Evolutionary conservation across 2,888 invertebrate genomes (phyloP).

Genomic region (Anthrax anthrax): DNA sequence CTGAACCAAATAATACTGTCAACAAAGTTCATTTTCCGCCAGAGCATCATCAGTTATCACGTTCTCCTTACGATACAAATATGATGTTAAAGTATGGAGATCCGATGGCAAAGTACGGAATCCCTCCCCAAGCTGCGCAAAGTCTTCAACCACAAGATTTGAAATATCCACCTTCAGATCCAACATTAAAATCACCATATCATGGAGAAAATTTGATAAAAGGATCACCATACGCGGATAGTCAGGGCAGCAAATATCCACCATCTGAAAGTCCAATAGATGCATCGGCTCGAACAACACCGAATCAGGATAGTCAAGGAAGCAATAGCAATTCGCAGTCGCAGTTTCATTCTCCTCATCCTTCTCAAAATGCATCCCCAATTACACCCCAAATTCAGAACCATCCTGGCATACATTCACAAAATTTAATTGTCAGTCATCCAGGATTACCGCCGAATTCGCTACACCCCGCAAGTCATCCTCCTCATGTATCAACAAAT

Average conservation of each 20-base stretch:
- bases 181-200: slow-evolving; percentile 21
- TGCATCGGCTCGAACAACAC: slow-evolving; percentile 32
- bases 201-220: slow-evolving; percentile 34
- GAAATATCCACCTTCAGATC: slow-evolving; percentile 27
- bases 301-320: slow-evolving; percentile 34
- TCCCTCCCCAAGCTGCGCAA: slow-evolving; percentile 20
- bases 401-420: slow-evolving; percentile 32
- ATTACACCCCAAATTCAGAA: slow-evolving; percentile 24
- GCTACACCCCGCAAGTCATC: slow-evolving; percentile 24
- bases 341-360: slow-evolving; percentile 30
- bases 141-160: slow-evolving; percentile 28
- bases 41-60: slow-evolving; percentile 24
- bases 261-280: slow-evolving; percentile 33
- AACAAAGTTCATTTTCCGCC: slow-evolving; percentile 7
- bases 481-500: slow-evolving; percentile 19
- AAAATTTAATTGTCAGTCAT: slow-evolving; percentile 29
- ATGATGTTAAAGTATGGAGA: slow-evolving; percentile 35
- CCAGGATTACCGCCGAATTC: slow-evolving; percentile 20
- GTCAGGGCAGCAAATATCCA: slow-evolving; percentile 21
- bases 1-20: slow-evolving; percentile 2
- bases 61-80: slow-evolving; percentile 29
- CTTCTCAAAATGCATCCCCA: slow-evolving; percentile 25
- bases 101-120: slow-evolving; percentile 26
- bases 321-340: slow-evolving; percentile 29
- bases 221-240: slow-evolving; percentile 24